Conservation (phyloP, 2,888 invertebrate genomes). For the Hirtodrosophila histrioides region DNA sequence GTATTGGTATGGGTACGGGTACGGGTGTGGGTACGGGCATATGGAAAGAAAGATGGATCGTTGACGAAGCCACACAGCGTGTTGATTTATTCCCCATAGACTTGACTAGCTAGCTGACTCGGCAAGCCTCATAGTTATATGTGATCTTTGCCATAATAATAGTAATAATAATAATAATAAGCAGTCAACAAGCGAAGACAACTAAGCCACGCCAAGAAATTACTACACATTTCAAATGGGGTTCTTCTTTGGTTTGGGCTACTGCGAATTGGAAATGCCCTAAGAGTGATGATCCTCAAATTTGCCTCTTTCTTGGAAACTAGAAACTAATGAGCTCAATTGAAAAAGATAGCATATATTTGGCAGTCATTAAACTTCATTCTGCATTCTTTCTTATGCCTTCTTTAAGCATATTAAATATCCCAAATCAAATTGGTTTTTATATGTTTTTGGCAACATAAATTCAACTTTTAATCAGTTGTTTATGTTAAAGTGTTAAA, state of each 20-base stretch:
- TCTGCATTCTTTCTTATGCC: too few species aligned
- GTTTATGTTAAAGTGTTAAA: too few species aligned
- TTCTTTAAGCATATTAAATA: too few species aligned
- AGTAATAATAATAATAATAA: slow-evolving; percentile 38
- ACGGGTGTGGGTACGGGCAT: slow-evolving; percentile 1
- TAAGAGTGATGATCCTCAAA: not conserved
- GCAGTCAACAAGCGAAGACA: slow-evolving; percentile 37
- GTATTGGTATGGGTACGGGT: not conserved
- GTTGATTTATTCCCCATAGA: slow-evolving; percentile 83
- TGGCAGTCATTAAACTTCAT: too few species aligned
- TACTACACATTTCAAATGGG: slow-evolving; percentile 47
- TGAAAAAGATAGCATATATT: too few species aligned
- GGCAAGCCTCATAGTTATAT: slow-evolving; percentile 20
- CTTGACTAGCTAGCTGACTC: slow-evolving; percentile 35
- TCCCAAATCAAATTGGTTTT: too few species aligned
- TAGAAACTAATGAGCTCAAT: too few species aligned
- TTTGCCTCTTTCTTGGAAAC: too few species aligned
- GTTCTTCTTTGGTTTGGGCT: not conserved
- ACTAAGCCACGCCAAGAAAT: slow-evolving; percentile 40
- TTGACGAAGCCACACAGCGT: slow-evolving; percentile 81
- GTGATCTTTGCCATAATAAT: slow-evolving; percentile 52
- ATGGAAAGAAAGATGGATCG: slow-evolving; percentile 65
- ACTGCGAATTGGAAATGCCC: slow-evolving; percentile 33
- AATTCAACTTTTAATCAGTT: too few species aligned
- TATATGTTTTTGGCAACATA: too few species aligned